Evolutionary conservation across 1,140 invertebrate species (phyloP).

Genomic region (Trichonephila clavata): DNA sequence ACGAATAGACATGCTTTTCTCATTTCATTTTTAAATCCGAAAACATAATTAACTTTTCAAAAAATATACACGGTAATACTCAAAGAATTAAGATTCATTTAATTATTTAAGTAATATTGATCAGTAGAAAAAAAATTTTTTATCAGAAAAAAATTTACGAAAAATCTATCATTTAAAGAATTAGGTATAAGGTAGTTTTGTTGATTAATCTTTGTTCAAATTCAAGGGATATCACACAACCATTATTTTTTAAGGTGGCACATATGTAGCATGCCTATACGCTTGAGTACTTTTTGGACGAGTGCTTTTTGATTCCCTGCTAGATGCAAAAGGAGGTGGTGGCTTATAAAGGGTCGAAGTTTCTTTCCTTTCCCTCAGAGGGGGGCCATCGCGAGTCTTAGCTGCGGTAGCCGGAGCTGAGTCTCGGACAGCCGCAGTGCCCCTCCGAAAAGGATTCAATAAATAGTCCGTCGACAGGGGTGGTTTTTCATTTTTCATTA

Average conservation of each 20-base stretch:
- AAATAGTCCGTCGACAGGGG: conserved; percentile 86
- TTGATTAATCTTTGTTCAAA: background rate
- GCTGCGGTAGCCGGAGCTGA: conserved; percentile 58
- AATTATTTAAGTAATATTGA: no score
- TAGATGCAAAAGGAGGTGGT: conserved; percentile 72
- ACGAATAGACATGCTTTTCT: background rate
- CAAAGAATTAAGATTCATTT: no score
- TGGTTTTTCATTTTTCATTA: conserved; percentile 95
- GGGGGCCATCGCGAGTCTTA: conserved; percentile 51
- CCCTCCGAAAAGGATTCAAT: conserved; percentile 54
- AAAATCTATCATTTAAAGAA: conserved; percentile 2
- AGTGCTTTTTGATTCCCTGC: conserved; percentile 57
- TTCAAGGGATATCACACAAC: background rate
- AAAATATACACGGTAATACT: background rate
- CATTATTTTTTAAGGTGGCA: conserved; percentile 72
- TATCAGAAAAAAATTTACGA: background rate
- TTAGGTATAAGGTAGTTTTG: background rate
- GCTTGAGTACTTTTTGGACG: conserved; percentile 71
- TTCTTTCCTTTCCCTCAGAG: conserved; percentile 54
- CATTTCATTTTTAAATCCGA: background rate
- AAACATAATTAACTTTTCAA: background rate
- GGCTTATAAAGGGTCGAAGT: conserved; percentile 68
- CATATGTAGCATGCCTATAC: conserved; percentile 75
- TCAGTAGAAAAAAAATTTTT: background rate
- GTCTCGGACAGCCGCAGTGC: conserved; percentile 60